Base-by-base conservation (phyloP, 2,888 invertebrate genomes). In the Cheilosia grossa region DNA sequence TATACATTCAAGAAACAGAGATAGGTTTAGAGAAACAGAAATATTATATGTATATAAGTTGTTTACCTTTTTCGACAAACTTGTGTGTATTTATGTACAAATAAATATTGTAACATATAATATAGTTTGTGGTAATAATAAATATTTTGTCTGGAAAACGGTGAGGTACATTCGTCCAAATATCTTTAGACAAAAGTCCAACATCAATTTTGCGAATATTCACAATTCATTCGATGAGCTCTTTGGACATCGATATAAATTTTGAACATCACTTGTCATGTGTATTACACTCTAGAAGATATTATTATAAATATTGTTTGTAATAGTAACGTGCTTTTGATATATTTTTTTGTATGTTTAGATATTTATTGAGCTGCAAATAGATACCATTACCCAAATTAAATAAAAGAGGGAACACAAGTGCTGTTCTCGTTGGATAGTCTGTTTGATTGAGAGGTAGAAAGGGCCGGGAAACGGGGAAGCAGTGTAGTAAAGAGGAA, bases 151-250 rank as follows among this genome's bases (percentile, higher is more conserved):
- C 91, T 90, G 90, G 87, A 88, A 89, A 88, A 91, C 90, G 90
- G 89, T 91, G 91, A 91, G 91, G 91, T 91, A 91, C 91, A 89
- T 89, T 89, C 89, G 88, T 89, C 91, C 88, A 89, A 89, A 89
- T 89, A 73, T 87, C 87, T 88, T 89, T 85, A 89, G 89, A 88
- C 89, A 87, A 89, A 89, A 90, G 91, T 91, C 91, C 92, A 92
- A 92, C 91, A 91, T 91, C 89, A 91, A 91, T 91, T 92, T 92
- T 91, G 91, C 90, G 92, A 90, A 89, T 80, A 85, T 81, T 75
- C 66, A 80, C 15, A 85, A 85, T 61, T 66, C 58, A 7, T 21
- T 56, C 42, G 56, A 40, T 63, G 4, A 6, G 21, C 19, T 61
- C 4, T 10, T 15, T 2, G 13, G 4, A 51, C 19, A 44, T 19